Percentiles rank a stretch among this genome's conserved stretches.
Conservation (phyloP, 2,888 invertebrate genomes). For the Xestia rhomboidea region DNA sequence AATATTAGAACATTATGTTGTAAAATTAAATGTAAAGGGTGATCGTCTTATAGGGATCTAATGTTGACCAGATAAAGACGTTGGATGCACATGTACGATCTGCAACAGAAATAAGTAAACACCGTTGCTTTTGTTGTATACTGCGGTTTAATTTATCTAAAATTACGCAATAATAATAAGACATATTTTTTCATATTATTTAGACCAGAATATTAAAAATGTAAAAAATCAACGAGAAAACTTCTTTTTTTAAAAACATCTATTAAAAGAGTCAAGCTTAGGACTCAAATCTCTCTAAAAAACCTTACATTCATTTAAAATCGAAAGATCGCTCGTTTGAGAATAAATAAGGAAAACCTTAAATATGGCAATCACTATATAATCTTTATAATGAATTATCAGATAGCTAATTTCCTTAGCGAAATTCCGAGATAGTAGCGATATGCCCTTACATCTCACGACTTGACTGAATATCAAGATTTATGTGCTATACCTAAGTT, state of each 20-base stretch:
- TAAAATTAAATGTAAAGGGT: not conserved
- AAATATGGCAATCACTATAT: not conserved
- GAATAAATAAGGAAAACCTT: not conserved
- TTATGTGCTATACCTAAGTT: not conserved
- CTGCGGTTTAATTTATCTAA: not conserved
- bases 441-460: not conserved
- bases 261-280: not conserved
- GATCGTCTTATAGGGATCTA: not conserved
- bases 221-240: not conserved
- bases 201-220: not conserved
- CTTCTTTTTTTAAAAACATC: not conserved
- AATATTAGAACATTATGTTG: not conserved
- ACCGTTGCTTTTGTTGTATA: not conserved
- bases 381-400: constrained; percentile 15
- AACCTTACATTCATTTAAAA: not conserved
- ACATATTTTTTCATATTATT: not conserved
- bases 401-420: constrained; percentile 2
- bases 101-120: not conserved
- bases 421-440: not conserved
- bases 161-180: not conserved
- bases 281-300: not conserved
- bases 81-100: not conserved
- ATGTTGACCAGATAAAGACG: not conserved
- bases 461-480: not conserved
- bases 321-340: not conserved